Evolutionary conservation across 2,888 invertebrate genomes (phyloP).

Genomic region (Morpho helenor): DNA sequence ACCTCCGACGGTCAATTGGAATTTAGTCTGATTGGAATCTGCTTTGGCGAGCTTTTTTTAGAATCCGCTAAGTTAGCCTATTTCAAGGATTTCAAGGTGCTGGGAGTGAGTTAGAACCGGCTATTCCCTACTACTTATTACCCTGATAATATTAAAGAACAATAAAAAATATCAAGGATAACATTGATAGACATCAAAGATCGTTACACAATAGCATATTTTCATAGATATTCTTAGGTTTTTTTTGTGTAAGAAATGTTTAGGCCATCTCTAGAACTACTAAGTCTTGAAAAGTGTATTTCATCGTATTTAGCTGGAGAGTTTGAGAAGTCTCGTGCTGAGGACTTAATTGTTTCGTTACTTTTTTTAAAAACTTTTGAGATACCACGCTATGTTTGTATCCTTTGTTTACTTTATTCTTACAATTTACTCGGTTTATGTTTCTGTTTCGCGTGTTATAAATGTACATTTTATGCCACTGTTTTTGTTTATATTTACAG

Average conservation of each 20-base stretch:
- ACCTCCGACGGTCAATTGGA: too few species aligned
- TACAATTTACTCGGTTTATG: constrained; percentile 7
- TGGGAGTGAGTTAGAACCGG: too few species aligned
- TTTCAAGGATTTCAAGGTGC: too few species aligned
- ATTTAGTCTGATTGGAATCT: too few species aligned
- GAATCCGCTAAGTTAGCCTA: too few species aligned
- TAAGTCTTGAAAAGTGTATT: constrained; percentile 42
- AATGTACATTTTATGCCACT: not conserved
- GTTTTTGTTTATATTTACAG: not conserved
- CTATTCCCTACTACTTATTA: too few species aligned
- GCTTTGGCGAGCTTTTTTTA: too few species aligned
- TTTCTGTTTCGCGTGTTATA: constrained; percentile 3
- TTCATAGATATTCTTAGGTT: not conserved
- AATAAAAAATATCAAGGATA: too few species aligned
- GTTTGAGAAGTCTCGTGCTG: constrained; percentile 45
- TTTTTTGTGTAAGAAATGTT: not conserved
- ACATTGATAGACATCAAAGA: too few species aligned
- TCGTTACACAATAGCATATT: not conserved
- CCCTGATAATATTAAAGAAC: too few species aligned
- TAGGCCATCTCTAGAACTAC: constrained; percentile 25
- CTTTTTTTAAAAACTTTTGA: constrained; percentile 27
- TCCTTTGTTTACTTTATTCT: constrained; percentile 13
- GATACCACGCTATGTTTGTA: constrained; percentile 21
- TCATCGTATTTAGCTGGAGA: constrained; percentile 52
- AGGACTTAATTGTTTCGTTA: constrained; percentile 56